These are phyloP conservation scores for Dinomys branickii DNA, from an alignment of 2,113 vertebrate species.

Conservation along the genomic window DNA sequence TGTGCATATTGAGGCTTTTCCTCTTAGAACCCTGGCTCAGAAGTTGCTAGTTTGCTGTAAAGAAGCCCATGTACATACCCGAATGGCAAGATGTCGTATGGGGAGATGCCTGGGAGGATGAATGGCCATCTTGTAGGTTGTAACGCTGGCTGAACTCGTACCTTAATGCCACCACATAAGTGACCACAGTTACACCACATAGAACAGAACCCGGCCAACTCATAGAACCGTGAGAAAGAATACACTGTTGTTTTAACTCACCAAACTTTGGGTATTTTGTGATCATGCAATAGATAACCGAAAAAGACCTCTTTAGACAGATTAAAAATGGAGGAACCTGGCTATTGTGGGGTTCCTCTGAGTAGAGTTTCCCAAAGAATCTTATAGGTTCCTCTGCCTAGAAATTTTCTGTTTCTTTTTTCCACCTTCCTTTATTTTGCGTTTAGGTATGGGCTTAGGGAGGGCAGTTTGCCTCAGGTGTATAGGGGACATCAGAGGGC, in stretches of 20 bases:
- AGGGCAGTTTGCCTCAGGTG: neutral
- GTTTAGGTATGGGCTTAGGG: neutral
- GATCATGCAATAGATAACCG: neutral
- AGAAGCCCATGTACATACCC: neutral
- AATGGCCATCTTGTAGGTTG: neutral
- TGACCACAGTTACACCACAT: neutral
- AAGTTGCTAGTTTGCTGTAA: neutral
- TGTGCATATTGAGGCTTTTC: neutral
- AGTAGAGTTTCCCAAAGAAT: neutral
- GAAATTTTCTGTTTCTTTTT: neutral
- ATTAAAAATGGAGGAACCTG: neutral
- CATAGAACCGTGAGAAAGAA: neutral
- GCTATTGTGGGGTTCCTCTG: neutral
- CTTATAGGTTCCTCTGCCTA: neutral
- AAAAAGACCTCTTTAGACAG: neutral
- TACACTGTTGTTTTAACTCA: neutral
- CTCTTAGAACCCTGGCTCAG: neutral
- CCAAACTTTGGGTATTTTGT: neutral
- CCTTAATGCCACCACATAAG: neutral
- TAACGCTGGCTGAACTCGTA: accelerated
- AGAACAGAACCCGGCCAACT: neutral
- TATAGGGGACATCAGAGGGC: neutral
- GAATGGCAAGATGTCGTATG: neutral
- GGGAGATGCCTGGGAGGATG: neutral
- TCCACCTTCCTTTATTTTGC: neutral